These are phyloP conservation scores for Bovichtus diacanthus DNA, from an alignment of 2,797 vertebrate genomes.

Conservation along the genomic window DNA sequence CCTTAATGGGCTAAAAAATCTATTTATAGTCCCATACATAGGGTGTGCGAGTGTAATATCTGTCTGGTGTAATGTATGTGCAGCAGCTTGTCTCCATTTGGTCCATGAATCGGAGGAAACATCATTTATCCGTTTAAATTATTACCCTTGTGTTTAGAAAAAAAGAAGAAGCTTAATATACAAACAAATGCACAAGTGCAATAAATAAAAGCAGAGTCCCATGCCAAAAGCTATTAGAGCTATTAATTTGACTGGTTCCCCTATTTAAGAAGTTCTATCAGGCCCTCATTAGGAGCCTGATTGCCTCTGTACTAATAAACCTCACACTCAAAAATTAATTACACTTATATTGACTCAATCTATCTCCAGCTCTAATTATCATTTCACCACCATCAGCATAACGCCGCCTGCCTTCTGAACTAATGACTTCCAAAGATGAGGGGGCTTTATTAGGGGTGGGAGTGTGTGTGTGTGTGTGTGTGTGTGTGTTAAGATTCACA, in stretches of 20 bases:
- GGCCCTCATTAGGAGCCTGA: conserved; percentile 80
- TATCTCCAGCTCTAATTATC: conserved; percentile 79
- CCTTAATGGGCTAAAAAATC: conserved; percentile 61
- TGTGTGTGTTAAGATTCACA: not conserved
- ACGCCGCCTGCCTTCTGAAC: conserved; percentile 50
- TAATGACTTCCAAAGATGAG: conserved; percentile 64
- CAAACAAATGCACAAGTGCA: conserved; percentile 53
- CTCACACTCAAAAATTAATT: conserved; percentile 82
- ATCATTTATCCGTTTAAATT: conserved; percentile 43
- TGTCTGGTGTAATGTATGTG: conserved; percentile 29
- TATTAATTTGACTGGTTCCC: conserved; percentile 73
- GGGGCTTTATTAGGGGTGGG: conserved; percentile 13
- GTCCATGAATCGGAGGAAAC: conserved; percentile 47
- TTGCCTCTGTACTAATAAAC: conserved; percentile 83
- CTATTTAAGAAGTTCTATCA: conserved; percentile 74
- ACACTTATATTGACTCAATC: conserved; percentile 82
- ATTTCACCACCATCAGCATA: conserved; percentile 74
- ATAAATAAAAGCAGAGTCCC: conserved; percentile 64
- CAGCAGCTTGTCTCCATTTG: conserved; percentile 27
- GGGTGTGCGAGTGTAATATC: conserved; percentile 16
- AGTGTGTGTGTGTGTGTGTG: too few relatives aligned
- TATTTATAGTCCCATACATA: conserved; percentile 59
- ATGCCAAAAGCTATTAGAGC: conserved; percentile 70
- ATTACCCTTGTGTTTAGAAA: conserved; percentile 39
- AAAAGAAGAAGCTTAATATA: conserved; percentile 49